These are phyloP conservation scores for Loripinus fragilis DNA, from an alignment of 2,888 invertebrate species.

Conservation along the genomic window DNA sequence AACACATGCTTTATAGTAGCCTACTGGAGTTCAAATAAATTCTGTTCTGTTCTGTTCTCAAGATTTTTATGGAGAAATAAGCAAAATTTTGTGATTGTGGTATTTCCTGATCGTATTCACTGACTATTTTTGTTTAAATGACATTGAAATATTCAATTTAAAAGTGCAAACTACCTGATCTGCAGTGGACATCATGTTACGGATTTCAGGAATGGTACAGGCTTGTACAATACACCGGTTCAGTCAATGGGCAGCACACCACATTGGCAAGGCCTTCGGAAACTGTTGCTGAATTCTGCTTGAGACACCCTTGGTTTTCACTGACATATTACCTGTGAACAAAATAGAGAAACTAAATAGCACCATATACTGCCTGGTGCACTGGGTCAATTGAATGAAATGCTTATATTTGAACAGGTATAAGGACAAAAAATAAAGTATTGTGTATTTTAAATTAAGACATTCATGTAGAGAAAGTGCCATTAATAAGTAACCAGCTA, in stretches of 20 bases:
- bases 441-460: too few species aligned
- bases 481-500: too few species aligned
- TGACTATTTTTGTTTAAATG: too few species aligned
- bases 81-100: neutral
- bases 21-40: neutral
- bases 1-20: neutral
- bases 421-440: too few species aligned
- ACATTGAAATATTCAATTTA: neutral
- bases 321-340: conserved; percentile 38
- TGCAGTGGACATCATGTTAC: conserved; percentile 44
- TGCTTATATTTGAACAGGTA: too few species aligned
- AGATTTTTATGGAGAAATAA: neutral
- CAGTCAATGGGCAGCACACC: conserved; percentile 40
- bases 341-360: too few species aligned
- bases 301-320: conserved; percentile 37
- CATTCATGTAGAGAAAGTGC: too few species aligned
- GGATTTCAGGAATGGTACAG: conserved; percentile 14
- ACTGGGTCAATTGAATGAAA: too few species aligned
- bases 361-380: too few species aligned
- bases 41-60: neutral
- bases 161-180: conserved; percentile 30
- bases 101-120: neutral
- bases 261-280: conserved; percentile 36
- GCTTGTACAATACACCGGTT: conserved; percentile 36
- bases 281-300: conserved; percentile 31